Evolutionary conservation across 1,140 invertebrate genomes (phyloP), one percentile per base, ranked within the genome.

Genomic region (Caenorhabditis brenneri): DNA sequence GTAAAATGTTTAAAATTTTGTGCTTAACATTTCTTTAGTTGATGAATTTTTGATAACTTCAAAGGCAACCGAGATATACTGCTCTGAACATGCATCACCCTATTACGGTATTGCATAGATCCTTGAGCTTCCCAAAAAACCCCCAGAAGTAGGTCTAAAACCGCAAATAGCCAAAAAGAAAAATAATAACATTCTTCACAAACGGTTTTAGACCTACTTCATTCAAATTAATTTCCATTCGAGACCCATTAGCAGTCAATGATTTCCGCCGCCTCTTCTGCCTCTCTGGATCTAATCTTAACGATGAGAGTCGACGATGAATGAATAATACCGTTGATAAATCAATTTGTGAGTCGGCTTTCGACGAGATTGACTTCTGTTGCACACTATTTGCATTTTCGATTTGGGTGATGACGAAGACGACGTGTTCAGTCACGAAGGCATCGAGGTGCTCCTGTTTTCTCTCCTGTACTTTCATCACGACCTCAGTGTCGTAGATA

Each of bases 401-500:
- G 22, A 90, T 90, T 78, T 91, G 87, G 48, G 80, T 87, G 79
- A 90, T 89, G 2, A 83, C 58, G 65, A 90, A 90, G 51, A 87
- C 86, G 33, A 90, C 88, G 80, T 90, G 89, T 83, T 90, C 89
- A 1, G 87, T 90, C 15, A 89, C 85, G 39, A 89, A 84, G 6
- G 89, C 84, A 74, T 90, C 89, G n/a, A 84, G 65, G 79, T 91
- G 87, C 80, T 90, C 89, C 78, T 90, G 88, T 58, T 88, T 86
- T 49, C 88, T 60, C 79, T 90, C 88, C 24, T 88, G 85, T 12
- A 91, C 88, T 82, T 91, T 88, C 87, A 91, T 88, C 16, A 89
- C 78, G 39, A 91, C 86, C 84, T 91, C 91, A 6, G 87, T 90
- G 31, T 90, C 84, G 84, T 88, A 91, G 51, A 91, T 87, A 51